Evolutionary conservation across 2,797 vertebrate species (phyloP), one percentile per base, ranked within the genome.

Genomic region (Acanthornis magna): DNA sequence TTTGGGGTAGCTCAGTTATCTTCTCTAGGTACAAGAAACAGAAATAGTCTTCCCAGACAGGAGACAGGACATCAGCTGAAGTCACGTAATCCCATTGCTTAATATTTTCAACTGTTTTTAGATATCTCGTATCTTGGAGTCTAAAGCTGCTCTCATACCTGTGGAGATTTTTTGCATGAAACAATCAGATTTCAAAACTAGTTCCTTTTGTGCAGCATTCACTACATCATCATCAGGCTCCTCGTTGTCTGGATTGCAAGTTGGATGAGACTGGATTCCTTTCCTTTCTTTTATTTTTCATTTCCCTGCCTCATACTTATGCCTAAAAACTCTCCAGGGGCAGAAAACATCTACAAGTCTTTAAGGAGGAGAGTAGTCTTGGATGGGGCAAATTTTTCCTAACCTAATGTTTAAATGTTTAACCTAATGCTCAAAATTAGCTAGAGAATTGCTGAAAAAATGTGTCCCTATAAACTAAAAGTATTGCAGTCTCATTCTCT

Each of bases 201-300:
- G 57, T 79, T 95, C 48, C 26, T 88, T 81, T 91, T 92, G 89
- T 94, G 63, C 70, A 91, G 22, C 2, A 5, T 88, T 86, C 79
- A 76, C 55, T 90, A 79, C 71, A 85, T 91, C 63, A 79, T 93
- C 88, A 84, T 47, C 66, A 93, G 92, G 73, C 85, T 96, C 82
- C 94, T 95, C 4, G 0, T 88, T 95, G 91, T 94, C 95, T 96
- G 82, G 85, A 79, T 21, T 81, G 66, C 27, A 67, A 78, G 22
- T 55, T 89, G 73, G 70, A 91, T 81, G 87, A 84, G 55, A 22
- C 55, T n/a, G 36, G 6, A n/a, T 94, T 80, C 76, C 26, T 90
- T 65, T 68, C 34, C 2, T 53, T 4, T 36, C 55, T 62, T 58
- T 77, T 70, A 58, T n/a, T 36, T 38, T 60, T 43, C 4, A 48